Percentiles rank a stretch among this genome's conserved stretches.
Evolutionary conservation across 2,113 vertebrate genomes (phyloP).

Genomic region (Urocynchramus pylzowi): DNA sequence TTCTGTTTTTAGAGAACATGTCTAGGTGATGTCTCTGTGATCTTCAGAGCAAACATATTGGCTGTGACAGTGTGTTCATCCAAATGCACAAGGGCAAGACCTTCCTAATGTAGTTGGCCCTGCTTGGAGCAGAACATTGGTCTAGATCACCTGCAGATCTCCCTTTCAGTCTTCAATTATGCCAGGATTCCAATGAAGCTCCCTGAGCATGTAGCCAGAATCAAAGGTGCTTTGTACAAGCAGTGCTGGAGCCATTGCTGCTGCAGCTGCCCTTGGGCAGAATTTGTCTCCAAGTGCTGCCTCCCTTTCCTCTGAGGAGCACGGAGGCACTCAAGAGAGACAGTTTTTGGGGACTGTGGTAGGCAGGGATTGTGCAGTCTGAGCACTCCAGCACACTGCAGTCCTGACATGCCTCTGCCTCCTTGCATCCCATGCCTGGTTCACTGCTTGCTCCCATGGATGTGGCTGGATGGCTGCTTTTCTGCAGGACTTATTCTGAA

Average conservation of each 20-base stretch:
- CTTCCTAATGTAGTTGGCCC: background rate
- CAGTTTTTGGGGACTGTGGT: background rate
- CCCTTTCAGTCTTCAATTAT: background rate
- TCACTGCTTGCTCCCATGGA: background rate
- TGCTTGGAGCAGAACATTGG: background rate
- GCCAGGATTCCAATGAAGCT: background rate
- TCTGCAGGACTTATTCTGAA: background rate
- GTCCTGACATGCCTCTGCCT: background rate
- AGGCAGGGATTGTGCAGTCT: background rate
- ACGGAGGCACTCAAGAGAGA: background rate
- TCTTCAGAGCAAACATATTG: background rate
- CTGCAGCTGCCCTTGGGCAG: background rate
- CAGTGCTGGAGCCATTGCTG: background rate
- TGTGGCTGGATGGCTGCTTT: background rate
- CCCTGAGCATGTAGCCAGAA: background rate
- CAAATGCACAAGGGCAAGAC: background rate
- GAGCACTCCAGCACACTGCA: background rate
- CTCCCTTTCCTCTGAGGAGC: background rate
- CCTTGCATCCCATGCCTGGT: background rate
- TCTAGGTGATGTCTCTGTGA: background rate
- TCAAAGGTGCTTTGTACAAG: background rate
- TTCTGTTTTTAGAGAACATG: background rate
- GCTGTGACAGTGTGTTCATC: background rate
- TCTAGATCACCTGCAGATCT: background rate
- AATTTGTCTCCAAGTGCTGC: background rate